Base-by-base conservation (phyloP, 1,140 invertebrate genomes). In the Drosophila suzukii region DNA sequence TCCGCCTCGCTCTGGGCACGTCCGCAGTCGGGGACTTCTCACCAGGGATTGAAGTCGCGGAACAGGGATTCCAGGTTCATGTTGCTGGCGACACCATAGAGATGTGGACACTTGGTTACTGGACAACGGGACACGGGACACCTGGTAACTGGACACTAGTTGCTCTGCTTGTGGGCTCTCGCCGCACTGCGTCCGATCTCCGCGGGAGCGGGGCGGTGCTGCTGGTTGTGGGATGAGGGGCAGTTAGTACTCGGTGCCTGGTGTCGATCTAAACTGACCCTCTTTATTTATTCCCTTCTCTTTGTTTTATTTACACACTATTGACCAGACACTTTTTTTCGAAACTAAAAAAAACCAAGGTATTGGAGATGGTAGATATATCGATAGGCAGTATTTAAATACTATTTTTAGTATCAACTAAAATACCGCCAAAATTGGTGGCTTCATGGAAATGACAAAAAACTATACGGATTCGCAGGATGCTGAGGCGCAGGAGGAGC, bases 1-100 rank as follows among this genome's bases (percentile, higher is more conserved):
- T 17, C 32, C 15, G 6, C n/a, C 10, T 30, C 11, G 27, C 15
- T 51, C 30, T 8, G 30, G 7, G 0, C 27, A 32, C n/a, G n/a
- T 20, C 30, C 15, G 30, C 30, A 15, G 15, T 15, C 32, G 15
- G 32, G 11, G 5, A 15, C 15, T 12, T 30, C 58, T 72, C 81
- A 97, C 97, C 97, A 97, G 67, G 97, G 97, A 95, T 98, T 98
- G 92, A 98, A 98, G 93, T 98, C 97, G 93, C 97, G 96, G 93
- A 97, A 97, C 78, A 98, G 93, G 82, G 96, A 96, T 93, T 97
- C 96, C 80, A 98, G 94, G 95, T 98, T 97, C 97, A 97, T 97
- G 54, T 72, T 91, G 68, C 47, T 67, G 61, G 20, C 27, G 61
- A 8, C 50, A 68, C 54, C 50, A 70, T 76, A 60, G 47, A 51